Base-by-base conservation (phyloP, 2,888 invertebrate species). In the Anthophora plumipes region DNA sequence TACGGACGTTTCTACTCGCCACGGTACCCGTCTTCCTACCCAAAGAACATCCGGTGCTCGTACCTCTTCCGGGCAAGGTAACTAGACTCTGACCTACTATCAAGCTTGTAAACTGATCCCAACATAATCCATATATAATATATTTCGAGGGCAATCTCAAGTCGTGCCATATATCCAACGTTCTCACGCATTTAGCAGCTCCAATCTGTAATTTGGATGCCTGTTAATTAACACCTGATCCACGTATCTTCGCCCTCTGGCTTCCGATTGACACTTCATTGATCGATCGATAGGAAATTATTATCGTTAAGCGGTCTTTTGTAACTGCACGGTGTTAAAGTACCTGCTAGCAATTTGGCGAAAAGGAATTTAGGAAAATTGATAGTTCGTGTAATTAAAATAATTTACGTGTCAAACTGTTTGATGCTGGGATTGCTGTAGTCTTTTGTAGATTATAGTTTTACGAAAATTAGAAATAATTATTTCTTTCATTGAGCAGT, bases 1-100 rank as follows among this genome's bases (percentile, higher is more conserved):
- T 96, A 96, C 93, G 97, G 98, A 73, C 96, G 96, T 76, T 96
- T 98, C 91, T 98, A 97, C 94, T 99, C 99, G 70, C 99, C 99
- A 0, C 96, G 97, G 77, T 99, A 98, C 95, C 99, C 99, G 83
- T 98, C 99, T 89, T 97, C 97, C 90, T 99, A 99, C 94, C 98
- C 99, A 25, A 97, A 97, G 93, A 97, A 98, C 93, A 96, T 98
- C 90, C 96, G 97, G 91, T 99, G 98, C 94, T 96, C 97, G 78
- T 98, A 98, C 94, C 96, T 97, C 91, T 97, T 99, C 93, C 96
- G 97, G 90, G 98, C 98, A 70, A 96, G 97, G 97, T 97, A 92
- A 91, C 85, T 89, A 86, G 52, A 43, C 71, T n/a, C n/a, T 82
- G 66, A 85, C 83, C 86, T 77, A 81, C 70, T 85, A 75, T 61